phyloP scores from a whole-genome alignment of 2,113 vertebrate genomes.

The Chionis minor region DNA sequence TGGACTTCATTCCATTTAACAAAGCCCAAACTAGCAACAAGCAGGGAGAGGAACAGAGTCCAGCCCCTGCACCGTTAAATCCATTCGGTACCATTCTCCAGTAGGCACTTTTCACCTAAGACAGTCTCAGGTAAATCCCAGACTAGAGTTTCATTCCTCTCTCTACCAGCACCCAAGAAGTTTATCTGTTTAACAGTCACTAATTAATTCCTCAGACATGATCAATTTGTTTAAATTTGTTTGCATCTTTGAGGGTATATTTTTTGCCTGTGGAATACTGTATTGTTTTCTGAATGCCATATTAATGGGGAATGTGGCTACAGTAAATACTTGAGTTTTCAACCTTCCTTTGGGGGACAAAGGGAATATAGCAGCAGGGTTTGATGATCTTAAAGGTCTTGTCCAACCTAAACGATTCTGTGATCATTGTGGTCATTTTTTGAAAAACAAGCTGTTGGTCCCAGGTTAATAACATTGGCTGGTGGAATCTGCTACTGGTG shows the following conservation, averaged over 20 bases:
- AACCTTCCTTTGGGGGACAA: background rate
- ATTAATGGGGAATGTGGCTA: background rate
- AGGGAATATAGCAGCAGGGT: background rate
- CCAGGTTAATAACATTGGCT: background rate
- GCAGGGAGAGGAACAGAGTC: background rate
- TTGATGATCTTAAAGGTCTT: background rate
- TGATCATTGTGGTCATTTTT: background rate
- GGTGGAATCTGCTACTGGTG: background rate
- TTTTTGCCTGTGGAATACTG: background rate
- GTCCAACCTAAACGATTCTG: background rate
- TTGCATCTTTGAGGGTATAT: background rate
- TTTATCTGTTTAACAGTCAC: background rate
- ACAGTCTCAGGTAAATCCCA: background rate
- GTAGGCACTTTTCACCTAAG: background rate
- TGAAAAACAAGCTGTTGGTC: background rate
- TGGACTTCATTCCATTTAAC: background rate
- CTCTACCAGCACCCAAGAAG: background rate
- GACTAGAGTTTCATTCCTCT: background rate
- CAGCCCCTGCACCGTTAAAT: background rate
- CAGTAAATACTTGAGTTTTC: background rate
- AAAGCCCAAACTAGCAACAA: background rate
- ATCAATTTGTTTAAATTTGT: background rate
- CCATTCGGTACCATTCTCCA: background rate
- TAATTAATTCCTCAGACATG: background rate
- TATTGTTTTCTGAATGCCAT: background rate